Percentiles rank a stretch among this genome's conserved stretches.
Conservation (phyloP, 2,113 vertebrate genomes). For the Sapayoa aenigma region DNA sequence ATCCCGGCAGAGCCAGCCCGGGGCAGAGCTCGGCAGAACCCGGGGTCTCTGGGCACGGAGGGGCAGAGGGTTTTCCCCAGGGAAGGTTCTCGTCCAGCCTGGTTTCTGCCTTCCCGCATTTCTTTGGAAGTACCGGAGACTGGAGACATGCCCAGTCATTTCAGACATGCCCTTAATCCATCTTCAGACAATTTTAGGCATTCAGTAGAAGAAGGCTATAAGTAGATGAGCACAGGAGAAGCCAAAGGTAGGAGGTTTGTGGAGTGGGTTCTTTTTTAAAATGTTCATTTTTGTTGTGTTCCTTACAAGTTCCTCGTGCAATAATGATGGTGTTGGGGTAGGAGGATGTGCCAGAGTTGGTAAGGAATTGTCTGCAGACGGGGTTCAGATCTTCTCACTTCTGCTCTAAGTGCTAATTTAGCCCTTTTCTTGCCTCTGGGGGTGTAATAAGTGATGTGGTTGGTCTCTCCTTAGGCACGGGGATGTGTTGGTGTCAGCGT, state of each 20-base stretch:
- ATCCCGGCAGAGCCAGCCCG: not conserved
- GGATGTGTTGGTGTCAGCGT: not conserved
- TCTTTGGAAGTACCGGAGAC: not conserved
- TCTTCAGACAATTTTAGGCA: slow-evolving; percentile 33
- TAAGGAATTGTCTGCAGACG: not conserved
- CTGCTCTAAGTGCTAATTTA: not conserved
- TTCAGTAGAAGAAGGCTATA: slow-evolving; percentile 49
- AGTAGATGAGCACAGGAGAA: slow-evolving; percentile 26
- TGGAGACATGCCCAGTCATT: slow-evolving; percentile 27
- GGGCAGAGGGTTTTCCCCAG: not conserved
- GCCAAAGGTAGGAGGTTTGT: slow-evolving; percentile 19
- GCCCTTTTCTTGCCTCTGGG: not conserved
- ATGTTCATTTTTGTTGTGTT: not conserved
- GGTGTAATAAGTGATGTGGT: not conserved
- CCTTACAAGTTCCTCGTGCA: not conserved
- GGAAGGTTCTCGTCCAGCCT: not conserved
- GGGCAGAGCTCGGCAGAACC: not conserved
- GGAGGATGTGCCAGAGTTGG: not conserved
- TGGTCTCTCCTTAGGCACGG: not conserved
- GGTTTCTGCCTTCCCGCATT: not conserved
- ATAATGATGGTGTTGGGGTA: not conserved
- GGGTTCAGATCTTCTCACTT: not conserved
- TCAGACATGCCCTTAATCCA: slow-evolving; percentile 11
- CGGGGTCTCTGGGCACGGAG: not conserved
- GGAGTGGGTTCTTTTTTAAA: not conserved